Conservation (phyloP, 1,140 invertebrate genomes). For the Whitmania pigra region DNA sequence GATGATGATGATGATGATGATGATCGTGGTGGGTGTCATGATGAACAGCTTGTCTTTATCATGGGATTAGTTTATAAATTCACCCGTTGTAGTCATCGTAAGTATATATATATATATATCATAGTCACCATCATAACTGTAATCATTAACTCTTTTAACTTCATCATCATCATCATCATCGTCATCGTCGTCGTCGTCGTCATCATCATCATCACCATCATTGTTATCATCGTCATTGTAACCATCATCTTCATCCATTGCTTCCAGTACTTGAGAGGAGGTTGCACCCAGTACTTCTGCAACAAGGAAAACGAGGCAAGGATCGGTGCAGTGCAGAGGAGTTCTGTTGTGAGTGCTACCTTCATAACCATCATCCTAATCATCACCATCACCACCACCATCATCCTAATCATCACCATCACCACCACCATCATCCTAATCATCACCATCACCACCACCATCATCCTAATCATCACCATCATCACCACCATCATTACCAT, state of each 20-base stretch:
- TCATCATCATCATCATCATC: slow-evolving; percentile 13
- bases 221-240: background rate
- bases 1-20: too few relatives aligned
- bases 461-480: too few relatives aligned
- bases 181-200: background rate
- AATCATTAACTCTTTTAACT: too few relatives aligned
- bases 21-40: too few relatives aligned
- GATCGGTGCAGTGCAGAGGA: slow-evolving; percentile 39
- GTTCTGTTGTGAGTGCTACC: slow-evolving; percentile 15
- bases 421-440: too few relatives aligned
- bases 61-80: too few relatives aligned
- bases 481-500: too few relatives aligned
- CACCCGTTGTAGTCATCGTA: too few relatives aligned
- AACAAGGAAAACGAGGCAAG: slow-evolving; percentile 51
- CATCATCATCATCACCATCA: background rate
- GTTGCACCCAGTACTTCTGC: slow-evolving; percentile 84
- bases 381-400: background rate
- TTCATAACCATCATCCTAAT: background rate
- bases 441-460: too few relatives aligned
- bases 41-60: too few relatives aligned
- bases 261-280: slow-evolving; percentile 67
- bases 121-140: too few relatives aligned
- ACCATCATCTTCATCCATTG: background rate
- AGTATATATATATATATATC: too few relatives aligned
- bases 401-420: background rate